phyloP scores from a whole-genome alignment of 2,113 vertebrate species.

The Bujurquina vittata region DNA sequence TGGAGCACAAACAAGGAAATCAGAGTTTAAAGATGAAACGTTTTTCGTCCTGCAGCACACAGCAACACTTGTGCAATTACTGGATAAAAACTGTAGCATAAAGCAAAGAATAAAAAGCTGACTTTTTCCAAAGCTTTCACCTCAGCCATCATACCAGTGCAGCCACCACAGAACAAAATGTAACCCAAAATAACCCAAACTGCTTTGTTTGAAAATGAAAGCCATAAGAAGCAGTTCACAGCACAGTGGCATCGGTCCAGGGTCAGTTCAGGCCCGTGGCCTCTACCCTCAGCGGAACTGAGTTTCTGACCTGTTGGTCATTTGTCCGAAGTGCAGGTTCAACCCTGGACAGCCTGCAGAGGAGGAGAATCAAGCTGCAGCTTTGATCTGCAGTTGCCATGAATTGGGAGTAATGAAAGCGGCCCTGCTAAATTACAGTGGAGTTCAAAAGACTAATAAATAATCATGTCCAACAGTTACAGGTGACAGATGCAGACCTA shows the following conservation, averaged over 20 bases:
- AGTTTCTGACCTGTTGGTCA: conserved; percentile 75
- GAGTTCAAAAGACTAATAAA: conserved; percentile 71
- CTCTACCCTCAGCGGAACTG: conserved; percentile 74
- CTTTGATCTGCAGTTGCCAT: conserved; percentile 76
- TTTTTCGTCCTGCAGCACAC: background rate
- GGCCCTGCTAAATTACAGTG: conserved; percentile 69
- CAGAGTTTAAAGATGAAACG: background rate
- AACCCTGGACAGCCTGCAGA: conserved; percentile 63
- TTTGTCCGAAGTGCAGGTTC: conserved; percentile 74
- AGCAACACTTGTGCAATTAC: conserved; percentile 2
- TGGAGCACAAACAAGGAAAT: background rate
- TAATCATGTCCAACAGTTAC: conserved; percentile 39
- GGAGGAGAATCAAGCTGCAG: conserved; percentile 53
- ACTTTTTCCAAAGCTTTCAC: background rate
- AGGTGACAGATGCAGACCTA: conserved; percentile 35
- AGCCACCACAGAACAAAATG: background rate
- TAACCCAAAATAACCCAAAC: background rate
- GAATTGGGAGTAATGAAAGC: conserved; percentile 74
- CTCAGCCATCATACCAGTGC: conserved; percentile 1
- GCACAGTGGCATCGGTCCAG: conserved; percentile 52
- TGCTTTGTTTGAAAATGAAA: conserved; percentile 20
- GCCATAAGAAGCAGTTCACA: conserved; percentile 16
- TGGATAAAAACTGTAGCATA: background rate
- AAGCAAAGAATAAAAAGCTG: background rate
- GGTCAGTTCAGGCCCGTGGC: conserved; percentile 61